These are phyloP conservation scores for Bombus balteatus DNA, from an alignment of 1,140 invertebrate species.

Conservation along the genomic window DNA sequence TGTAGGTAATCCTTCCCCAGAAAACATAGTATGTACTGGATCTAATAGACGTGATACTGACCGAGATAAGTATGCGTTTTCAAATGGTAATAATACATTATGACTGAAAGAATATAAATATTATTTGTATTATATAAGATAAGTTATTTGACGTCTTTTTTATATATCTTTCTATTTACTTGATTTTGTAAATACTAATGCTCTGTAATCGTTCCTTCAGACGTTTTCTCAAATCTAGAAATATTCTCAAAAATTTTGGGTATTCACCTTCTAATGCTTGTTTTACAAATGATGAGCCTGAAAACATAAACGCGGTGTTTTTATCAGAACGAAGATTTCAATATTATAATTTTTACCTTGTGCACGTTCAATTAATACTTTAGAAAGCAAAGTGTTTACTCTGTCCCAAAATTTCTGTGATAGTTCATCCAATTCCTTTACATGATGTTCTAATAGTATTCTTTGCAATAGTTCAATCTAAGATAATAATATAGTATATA, in stretches of 20 bases:
- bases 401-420: conserved; percentile 84
- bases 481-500: conserved; percentile 52
- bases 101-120: conserved; percentile 71
- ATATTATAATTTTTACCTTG: conserved; percentile 77
- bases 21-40: conserved; percentile 93
- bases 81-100: conserved; percentile 87
- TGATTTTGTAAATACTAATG: conserved; percentile 75
- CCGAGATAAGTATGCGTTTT: conserved; percentile 93
- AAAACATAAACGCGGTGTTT: conserved; percentile 23
- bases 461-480: conserved; percentile 79
- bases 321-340: conserved; percentile 7
- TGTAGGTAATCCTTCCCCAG: conserved; percentile 84
- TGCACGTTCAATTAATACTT: conserved; percentile 83
- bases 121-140: conserved; percentile 20
- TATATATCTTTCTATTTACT: conserved; percentile 64
- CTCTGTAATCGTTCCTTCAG: conserved; percentile 81
- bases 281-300: conserved; percentile 87
- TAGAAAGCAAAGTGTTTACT: conserved; percentile 82
- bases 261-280: conserved; percentile 95
- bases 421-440: conserved; percentile 78
- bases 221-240: conserved; percentile 86
- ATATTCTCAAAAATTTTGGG: conserved; percentile 90
- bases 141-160: conserved; percentile 19
- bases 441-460: conserved; percentile 76
- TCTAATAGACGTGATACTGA: conserved; percentile 93